These are phyloP conservation scores for Apodemia mormo DNA, from an alignment of 2,888 invertebrate species.

Conservation along the genomic window DNA sequence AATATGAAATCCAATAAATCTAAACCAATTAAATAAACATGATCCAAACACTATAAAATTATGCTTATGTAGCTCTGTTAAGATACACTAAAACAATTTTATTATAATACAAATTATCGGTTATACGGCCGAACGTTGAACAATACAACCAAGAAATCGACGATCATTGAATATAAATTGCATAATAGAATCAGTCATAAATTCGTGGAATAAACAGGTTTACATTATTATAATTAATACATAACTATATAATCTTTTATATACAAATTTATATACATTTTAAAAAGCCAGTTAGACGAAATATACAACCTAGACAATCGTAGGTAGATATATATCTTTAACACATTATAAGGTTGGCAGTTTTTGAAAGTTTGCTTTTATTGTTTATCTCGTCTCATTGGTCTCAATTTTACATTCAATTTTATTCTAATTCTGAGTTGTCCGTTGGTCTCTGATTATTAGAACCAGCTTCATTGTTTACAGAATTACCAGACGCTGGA, in stretches of 20 bases:
- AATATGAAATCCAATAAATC: too few relatives aligned
- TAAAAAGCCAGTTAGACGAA: neutral
- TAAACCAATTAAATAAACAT: too few relatives aligned
- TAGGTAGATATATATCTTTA: too few relatives aligned
- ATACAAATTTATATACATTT: neutral
- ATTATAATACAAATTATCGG: too few relatives aligned
- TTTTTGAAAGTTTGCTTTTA: neutral
- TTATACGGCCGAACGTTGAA: too few relatives aligned
- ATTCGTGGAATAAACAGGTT: neutral
- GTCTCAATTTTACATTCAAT: slow-evolving; percentile 24
- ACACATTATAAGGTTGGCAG: neutral
- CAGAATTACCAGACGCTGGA: slow-evolving; percentile 43
- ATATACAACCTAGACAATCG: neutral
- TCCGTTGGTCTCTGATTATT: slow-evolving; percentile 47
- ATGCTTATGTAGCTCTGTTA: too few relatives aligned
- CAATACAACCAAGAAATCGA: too few relatives aligned
- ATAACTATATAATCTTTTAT: neutral
- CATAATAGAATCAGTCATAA: neutral
- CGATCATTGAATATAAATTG: too few relatives aligned
- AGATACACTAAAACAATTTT: too few relatives aligned
- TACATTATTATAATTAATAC: neutral
- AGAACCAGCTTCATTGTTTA: slow-evolving; percentile 45
- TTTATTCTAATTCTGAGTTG: slow-evolving; percentile 49
- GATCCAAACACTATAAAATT: too few relatives aligned
- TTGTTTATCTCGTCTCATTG: neutral